phyloP scores from a whole-genome alignment of 2,888 invertebrate species.

The Acrocyrtus sp. region DNA sequence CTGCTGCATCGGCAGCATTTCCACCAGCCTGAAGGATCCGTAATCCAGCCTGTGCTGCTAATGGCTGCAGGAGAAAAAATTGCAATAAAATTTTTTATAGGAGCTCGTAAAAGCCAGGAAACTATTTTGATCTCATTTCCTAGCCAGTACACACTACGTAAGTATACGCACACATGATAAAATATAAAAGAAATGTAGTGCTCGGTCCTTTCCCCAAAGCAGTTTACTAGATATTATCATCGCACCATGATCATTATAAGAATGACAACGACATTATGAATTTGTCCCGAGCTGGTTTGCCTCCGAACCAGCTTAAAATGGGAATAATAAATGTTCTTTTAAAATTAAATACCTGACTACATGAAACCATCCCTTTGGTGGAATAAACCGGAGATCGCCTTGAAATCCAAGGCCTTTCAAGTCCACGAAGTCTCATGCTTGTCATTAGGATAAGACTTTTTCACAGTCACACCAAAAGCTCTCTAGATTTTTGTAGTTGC shows the following conservation, averaged over 20 bases:
- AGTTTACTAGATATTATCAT: too few species aligned
- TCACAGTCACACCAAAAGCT: too few species aligned
- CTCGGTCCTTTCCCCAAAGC: too few species aligned
- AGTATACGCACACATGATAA: too few species aligned
- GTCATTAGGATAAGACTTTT: too few species aligned
- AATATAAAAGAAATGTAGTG: too few species aligned
- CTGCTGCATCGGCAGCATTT: slow-evolving; percentile 68
- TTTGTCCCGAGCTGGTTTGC: not conserved
- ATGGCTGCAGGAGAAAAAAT: slow-evolving; percentile 31
- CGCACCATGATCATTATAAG: not conserved
- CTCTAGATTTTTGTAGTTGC: too few species aligned
- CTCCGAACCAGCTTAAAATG: not conserved
- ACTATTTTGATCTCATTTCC: too few species aligned
- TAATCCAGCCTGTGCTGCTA: slow-evolving; percentile 57
- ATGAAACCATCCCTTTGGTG: slow-evolving; percentile 59
- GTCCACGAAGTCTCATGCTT: too few species aligned
- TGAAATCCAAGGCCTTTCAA: slow-evolving; percentile 52
- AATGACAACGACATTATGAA: not conserved
- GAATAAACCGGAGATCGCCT: slow-evolving; percentile 57
- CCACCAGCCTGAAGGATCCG: slow-evolving; percentile 66
- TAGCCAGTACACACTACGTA: too few species aligned
- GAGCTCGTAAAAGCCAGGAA: not conserved
- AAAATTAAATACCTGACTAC: slow-evolving; percentile 60
- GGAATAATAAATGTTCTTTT: slow-evolving; percentile 14
- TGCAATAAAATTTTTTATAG: too few species aligned